Percentiles rank a stretch among this genome's conserved stretches.
Evolutionary conservation across 2,113 vertebrate genomes (phyloP).

Genomic region (Brachypodius melanocephalos): DNA sequence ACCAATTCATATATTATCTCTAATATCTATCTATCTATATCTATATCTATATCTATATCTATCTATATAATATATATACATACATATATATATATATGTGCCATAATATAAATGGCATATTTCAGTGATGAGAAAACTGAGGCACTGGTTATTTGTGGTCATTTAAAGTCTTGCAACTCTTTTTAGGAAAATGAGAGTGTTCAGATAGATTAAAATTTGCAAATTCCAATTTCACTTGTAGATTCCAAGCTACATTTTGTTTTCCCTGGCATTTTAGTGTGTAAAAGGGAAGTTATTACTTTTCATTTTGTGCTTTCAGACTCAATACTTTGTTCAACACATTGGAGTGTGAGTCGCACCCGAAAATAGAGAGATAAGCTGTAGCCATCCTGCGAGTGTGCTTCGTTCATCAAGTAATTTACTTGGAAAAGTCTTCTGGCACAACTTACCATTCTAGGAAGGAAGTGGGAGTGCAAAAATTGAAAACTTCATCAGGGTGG

Average conservation of each 20-base stretch:
- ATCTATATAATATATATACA: no score
- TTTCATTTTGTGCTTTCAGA: background rate
- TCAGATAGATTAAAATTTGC: background rate
- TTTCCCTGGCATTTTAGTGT: background rate
- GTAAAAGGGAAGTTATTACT: background rate
- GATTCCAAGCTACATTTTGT: background rate
- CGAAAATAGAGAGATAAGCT: background rate
- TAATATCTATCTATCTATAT: no score
- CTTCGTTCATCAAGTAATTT: background rate
- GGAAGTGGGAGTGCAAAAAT: background rate
- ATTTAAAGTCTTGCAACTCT: background rate
- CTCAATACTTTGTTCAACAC: background rate
- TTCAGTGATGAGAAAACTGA: background rate
- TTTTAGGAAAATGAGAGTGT: background rate
- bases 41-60: no score
- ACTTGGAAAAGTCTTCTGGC: background rate
- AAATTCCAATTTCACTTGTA: background rate
- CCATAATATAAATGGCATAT: background rate
- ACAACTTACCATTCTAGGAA: background rate
- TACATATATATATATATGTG: no score
- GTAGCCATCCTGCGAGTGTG: background rate
- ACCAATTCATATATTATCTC: background rate
- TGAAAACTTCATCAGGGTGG: background rate
- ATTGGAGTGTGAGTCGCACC: background rate
- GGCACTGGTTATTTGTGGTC: accelerated